Evolutionary conservation across 2,888 invertebrate genomes (phyloP), one percentile per base, ranked within the genome.

Genomic region (Brachycybe producta): DNA sequence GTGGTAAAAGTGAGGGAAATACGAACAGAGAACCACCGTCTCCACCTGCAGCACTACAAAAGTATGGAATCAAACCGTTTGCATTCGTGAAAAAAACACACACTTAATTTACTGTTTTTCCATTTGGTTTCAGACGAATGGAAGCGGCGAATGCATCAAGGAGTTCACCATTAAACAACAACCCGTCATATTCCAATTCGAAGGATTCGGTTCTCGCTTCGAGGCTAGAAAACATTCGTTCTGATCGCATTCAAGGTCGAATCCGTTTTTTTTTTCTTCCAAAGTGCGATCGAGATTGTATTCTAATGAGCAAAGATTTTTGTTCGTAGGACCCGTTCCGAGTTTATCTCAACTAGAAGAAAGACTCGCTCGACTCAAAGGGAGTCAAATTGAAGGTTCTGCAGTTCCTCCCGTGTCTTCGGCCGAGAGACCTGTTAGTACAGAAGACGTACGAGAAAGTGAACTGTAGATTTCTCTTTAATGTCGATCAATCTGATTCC

Each of bases 11-110:
- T 15, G 44, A 43, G 19, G 7, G 17, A n/a, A 43, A 43, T 43
- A 30, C 44, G 5, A 43, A 43, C 23, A 43, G 5, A n/a, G 23
- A 15, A 15, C 30, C 8, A 43, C 17, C 8, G 8, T 43, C 44
- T 11, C 44, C 44, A 17, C 44, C 44, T 43, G 44, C 44, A 28
- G 44, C 30, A 28, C 44, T 43, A n/a, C 28, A 19, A 27, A 43
- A 30, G 44, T 43, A 28, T 17, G 27, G 30, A 11, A 13, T 30
- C 13, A 8, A 11, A 8, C 13, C 13, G 30, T 11, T 30, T 30
- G 8, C 8, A 13, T 30, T 30, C 8, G 8, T 30, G 8, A 30
- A 11, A 30, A 11, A 13, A n/a, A n/a, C n/a, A n/a, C n/a, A n/a
- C n/a, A 30, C 8, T 30, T 30, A 13, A 30, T 36, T 36, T 36